Evolutionary conservation across 30 jellyfish, hydroid and myxozoan species (phyloP).

Genomic region (Pelagia noctiluca): DNA sequence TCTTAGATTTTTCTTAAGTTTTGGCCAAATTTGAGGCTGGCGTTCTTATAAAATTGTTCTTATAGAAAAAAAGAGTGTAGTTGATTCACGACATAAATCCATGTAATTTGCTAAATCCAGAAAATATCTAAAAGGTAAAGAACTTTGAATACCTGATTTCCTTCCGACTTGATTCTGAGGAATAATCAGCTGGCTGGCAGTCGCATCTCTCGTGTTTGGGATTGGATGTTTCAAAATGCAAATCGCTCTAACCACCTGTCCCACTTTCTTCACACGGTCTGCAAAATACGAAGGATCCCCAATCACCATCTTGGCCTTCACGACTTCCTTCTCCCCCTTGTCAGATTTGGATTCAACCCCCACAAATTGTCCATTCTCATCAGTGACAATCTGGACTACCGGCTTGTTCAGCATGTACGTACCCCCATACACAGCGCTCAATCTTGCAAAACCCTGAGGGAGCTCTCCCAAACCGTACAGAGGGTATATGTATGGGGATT

Average conservation of each 20-base stretch:
- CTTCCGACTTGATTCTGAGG: slow-evolving; percentile 97
- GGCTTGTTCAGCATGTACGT: slow-evolving; percentile 98
- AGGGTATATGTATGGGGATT: slow-evolving; percentile 97
- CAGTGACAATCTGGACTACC: slow-evolving; percentile 83
- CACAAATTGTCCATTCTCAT: slow-evolving; percentile 87
- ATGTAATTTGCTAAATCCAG: slow-evolving; percentile 6
- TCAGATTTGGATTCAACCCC: slow-evolving; percentile 88
- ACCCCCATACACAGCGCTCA: slow-evolving; percentile 99
- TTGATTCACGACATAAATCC: no score
- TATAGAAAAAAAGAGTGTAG: no score
- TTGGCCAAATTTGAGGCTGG: no score
- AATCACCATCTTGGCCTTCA: slow-evolving; percentile 92
- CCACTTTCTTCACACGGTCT: slow-evolving; percentile 87
- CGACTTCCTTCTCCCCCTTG: slow-evolving; percentile 84
- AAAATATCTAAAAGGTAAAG: not conserved
- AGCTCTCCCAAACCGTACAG: slow-evolving; percentile 98
- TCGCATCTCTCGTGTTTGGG: slow-evolving; percentile 74
- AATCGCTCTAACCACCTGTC: slow-evolving; percentile 98
- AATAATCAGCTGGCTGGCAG: slow-evolving; percentile 92
- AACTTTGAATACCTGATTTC: slow-evolving; percentile 79
- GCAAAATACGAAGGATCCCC: slow-evolving; percentile 99
- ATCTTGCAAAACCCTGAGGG: slow-evolving; percentile 99
- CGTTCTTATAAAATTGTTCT: no score
- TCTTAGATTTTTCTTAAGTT: no score
- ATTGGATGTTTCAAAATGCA: slow-evolving; percentile 97